Evolutionary conservation across 2,888 invertebrate genomes (phyloP).

Genomic region (Pyrrhia umbra): DNA sequence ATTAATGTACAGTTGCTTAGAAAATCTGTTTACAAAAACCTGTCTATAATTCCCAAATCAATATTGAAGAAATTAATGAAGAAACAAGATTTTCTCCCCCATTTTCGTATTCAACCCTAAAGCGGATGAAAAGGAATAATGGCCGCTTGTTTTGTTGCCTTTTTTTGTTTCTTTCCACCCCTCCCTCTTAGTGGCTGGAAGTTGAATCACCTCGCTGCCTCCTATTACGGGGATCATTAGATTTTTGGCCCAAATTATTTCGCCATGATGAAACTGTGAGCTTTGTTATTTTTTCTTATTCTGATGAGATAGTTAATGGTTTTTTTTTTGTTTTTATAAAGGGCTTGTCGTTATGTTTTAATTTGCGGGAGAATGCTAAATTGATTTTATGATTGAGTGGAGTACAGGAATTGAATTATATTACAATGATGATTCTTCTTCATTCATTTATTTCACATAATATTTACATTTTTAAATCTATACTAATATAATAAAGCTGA

Average conservation of each 20-base stretch:
- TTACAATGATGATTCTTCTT: too few species aligned
- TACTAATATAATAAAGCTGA: too few species aligned
- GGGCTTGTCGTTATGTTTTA: neutral
- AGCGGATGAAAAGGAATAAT: conserved; percentile 43
- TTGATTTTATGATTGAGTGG: neutral
- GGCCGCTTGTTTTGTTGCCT: conserved; percentile 37
- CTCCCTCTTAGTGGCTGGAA: conserved; percentile 10
- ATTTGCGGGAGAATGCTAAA: neutral
- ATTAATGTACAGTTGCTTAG: neutral
- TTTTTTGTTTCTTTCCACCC: conserved; percentile 12
- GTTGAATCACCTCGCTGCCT: conserved; percentile 54
- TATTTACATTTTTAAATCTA: too few species aligned
- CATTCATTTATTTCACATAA: too few species aligned
- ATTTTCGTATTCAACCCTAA: conserved; percentile 35
- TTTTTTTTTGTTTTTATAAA: neutral
- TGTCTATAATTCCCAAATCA: conserved; percentile 15
- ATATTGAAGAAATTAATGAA: conserved; percentile 18
- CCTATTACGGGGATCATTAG: conserved; percentile 59
- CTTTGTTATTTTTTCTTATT: conserved; percentile 6
- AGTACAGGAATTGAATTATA: too few species aligned
- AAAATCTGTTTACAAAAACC: neutral
- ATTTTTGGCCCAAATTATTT: conserved; percentile 57
- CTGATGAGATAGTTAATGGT: conserved; percentile 34
- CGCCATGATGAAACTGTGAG: conserved; percentile 20
- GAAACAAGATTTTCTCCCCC: conserved; percentile 26